These are phyloP conservation scores for Ictidomys tridecemlineatus DNA, from an alignment of 2,113 vertebrate species.

Conservation along the genomic window DNA sequence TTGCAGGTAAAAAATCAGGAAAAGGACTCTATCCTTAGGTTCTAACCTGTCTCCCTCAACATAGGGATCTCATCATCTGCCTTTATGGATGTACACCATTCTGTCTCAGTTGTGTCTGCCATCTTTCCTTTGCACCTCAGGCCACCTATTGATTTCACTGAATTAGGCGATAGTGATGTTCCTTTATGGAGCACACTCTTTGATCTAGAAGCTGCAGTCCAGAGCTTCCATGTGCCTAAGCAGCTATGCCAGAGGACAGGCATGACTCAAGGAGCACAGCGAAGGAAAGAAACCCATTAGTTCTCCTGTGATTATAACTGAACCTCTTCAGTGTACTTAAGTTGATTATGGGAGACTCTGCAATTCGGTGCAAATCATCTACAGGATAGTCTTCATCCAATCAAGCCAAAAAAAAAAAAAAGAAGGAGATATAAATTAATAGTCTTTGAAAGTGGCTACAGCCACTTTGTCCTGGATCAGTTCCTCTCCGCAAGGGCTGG, in stretches of 20 bases:
- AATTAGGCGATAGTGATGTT: background rate
- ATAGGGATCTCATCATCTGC: background rate
- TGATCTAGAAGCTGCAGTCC: background rate
- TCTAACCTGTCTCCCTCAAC: background rate
- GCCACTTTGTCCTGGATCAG: background rate
- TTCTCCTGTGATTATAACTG: background rate
- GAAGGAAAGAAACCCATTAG: background rate
- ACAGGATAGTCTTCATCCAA: background rate
- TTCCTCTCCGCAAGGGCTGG: background rate
- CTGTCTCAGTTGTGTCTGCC: rapidly evolving
- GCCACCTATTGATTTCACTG: background rate
- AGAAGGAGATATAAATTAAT: background rate
- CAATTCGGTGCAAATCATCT: conserved; percentile 40
- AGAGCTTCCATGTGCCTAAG: background rate
- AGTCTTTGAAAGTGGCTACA: background rate
- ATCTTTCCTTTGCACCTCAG: background rate
- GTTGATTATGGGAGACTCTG: conserved; percentile 49
- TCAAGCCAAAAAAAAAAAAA: background rate
- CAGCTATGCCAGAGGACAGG: background rate
- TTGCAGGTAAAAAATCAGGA: background rate
- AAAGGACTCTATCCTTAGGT: background rate
- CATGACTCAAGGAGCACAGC: background rate
- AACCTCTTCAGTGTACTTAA: background rate
- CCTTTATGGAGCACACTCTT: background rate
- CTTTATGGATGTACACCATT: rapidly evolving